Base-by-base conservation (phyloP, 1,140 invertebrate species). In the Zaprionus africanus region DNA sequence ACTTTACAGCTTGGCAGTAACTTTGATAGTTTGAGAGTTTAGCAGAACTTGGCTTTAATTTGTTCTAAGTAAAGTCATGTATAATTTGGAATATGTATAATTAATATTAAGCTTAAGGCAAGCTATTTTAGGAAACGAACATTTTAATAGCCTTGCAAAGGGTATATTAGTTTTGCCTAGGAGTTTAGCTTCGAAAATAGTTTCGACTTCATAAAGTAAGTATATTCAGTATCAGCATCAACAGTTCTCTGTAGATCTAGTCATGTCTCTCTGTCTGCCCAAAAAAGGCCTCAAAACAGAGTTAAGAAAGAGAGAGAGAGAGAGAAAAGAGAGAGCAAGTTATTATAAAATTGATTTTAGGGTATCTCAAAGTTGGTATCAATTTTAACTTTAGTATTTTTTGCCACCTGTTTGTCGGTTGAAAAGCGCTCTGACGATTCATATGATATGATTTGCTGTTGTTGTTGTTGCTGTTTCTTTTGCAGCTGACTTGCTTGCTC, bases 381-480 rank as follows among this genome's bases (percentile, higher is more conserved):
- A 9, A 6, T 17, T 0, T 46, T 17, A 2, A 46, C 2, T 46
- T 46, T 6, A 9, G 17, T 49, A 7, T 49, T 11, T 19, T 22
- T 11, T 22, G 19, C 46, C 46, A 51, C 46, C 46, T 51, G 46
- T 51, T 51, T 22, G 46, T 4, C 46, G 19, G 46, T 12, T 22
- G 46, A 19, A 22, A 51, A 51, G 17, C 11, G 17, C 19, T 3
- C 46, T 51, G 46, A 46, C n/a, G 17, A 46, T 46, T 46, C 15
- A 46, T 46, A 17, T 46, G 41, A 46, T 17, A 46, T 13, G n/a
- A 46, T 7, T 9, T 17, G 41, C 13, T 17, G 15, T 5, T 17
- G 41, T 46, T 49, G 41, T 46, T 49, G 60, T 22, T 28, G 26
- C 1, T 63, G 26, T 43, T 49, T 19, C 19, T 51, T 43, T 49